Conservation (phyloP, 2,888 invertebrate species). For the Eupithecia subfuscata region DNA sequence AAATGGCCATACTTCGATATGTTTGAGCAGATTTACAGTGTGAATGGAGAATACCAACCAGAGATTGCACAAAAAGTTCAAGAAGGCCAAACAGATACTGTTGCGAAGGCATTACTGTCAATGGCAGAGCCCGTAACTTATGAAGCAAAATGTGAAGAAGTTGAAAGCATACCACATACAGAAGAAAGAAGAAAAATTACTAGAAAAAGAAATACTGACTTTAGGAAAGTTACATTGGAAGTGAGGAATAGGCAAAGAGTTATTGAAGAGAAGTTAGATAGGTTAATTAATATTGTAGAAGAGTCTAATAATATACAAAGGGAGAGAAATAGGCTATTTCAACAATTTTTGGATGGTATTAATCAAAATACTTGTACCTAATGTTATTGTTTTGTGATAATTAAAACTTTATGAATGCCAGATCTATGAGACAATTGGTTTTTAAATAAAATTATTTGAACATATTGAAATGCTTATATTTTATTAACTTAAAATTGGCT, state of each 20-base stretch:
- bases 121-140: conserved; percentile 60
- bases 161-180: conserved; percentile 59
- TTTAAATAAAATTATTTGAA: background rate
- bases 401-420: background rate
- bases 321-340: conserved; percentile 73
- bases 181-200: conserved; percentile 64
- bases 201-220: conserved; percentile 67
- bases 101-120: conserved; percentile 69
- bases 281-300: conserved; percentile 75
- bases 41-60: conserved; percentile 72
- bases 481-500: no score
- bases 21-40: conserved; percentile 74
- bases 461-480: background rate
- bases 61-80: conserved; percentile 73
- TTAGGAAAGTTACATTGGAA: conserved; percentile 72
- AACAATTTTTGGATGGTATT: conserved; percentile 70
- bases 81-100: conserved; percentile 64
- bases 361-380: conserved; percentile 49
- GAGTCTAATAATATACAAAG: conserved; percentile 78
- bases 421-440: background rate
- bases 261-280: conserved; percentile 78
- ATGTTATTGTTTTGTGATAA: background rate
- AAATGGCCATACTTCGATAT: conserved; percentile 78
- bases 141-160: conserved; percentile 55
- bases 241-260: conserved; percentile 72